phyloP scores from a whole-genome alignment of 2,888 invertebrate species.

The Macrosoma leucophasiata region DNA sequence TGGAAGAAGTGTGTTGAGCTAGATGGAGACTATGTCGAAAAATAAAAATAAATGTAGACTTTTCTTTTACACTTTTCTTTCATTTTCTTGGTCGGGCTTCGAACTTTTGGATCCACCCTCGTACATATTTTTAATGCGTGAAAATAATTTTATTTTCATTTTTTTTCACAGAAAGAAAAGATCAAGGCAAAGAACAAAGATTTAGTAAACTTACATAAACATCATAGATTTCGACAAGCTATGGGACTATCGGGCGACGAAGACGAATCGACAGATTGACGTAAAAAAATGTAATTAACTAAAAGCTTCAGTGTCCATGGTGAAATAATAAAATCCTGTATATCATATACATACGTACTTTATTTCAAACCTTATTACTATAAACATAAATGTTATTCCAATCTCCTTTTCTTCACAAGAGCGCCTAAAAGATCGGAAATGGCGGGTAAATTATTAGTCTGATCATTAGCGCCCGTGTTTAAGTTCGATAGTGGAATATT shows the following conservation, averaged over 20 bases:
- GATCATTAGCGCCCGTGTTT: conserved; percentile 79
- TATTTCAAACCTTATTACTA: conserved; percentile 16
- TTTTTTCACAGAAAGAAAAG: conserved; percentile 52
- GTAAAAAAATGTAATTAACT: not conserved
- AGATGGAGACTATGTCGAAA: too few species aligned
- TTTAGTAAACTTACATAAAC: conserved; percentile 41
- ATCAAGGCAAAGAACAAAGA: conserved; percentile 50
- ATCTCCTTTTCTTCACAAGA: conserved; percentile 85
- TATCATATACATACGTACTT: conserved; percentile 11
- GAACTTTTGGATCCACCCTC: too few species aligned
- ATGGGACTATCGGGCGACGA: conserved; percentile 64
- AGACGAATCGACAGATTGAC: conserved; percentile 59
- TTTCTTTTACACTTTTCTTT: too few species aligned
- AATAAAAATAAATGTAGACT: too few species aligned
- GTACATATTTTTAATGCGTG: too few species aligned
- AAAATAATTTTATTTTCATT: conserved; percentile 4
- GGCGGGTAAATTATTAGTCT: conserved; percentile 84
- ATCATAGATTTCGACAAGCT: conserved; percentile 61
- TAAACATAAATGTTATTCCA: conserved; percentile 59
- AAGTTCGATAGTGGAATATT: conserved; percentile 62
- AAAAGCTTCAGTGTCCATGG: too few species aligned
- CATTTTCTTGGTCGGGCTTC: too few species aligned
- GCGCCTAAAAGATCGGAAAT: conserved; percentile 90
- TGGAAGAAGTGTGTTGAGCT: too few species aligned
- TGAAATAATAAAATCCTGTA: conserved; percentile 10